Percentiles rank a stretch among this genome's conserved stretches.
phyloP scores from a whole-genome alignment of 2,113 vertebrate species.

The Craseonycteris thonglongyai region DNA sequence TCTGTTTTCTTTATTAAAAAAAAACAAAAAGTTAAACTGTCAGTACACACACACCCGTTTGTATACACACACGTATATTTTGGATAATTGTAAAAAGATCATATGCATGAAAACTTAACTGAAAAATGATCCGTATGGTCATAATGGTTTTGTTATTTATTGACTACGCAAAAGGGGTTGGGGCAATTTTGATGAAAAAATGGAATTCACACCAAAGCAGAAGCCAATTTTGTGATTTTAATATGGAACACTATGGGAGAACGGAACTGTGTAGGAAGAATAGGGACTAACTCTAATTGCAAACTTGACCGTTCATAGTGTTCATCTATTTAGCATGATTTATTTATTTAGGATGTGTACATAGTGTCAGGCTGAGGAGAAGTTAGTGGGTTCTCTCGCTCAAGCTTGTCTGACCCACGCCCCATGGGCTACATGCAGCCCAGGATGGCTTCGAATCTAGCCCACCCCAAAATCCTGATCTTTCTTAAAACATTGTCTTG shows the following conservation, averaged over 20 bases:
- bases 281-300: background rate
- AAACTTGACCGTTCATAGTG: background rate
- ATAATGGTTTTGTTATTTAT: background rate
- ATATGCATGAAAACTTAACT: background rate
- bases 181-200: background rate
- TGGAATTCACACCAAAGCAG: background rate
- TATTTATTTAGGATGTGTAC: background rate
- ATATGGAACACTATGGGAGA: background rate
- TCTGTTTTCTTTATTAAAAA: background rate
- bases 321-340: background rate
- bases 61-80: background rate
- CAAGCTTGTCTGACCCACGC: too few species aligned
- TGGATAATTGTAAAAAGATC: background rate
- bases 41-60: background rate
- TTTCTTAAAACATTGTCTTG: too few species aligned
- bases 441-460: too few species aligned
- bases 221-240: background rate
- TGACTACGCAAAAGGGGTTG: background rate
- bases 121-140: background rate
- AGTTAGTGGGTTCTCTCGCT: background rate
- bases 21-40: background rate
- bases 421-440: too few species aligned
- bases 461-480: too few species aligned
- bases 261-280: background rate
- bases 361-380: background rate